phyloP scores from a whole-genome alignment of 1,140 invertebrate species.

The Panonychus citri region DNA sequence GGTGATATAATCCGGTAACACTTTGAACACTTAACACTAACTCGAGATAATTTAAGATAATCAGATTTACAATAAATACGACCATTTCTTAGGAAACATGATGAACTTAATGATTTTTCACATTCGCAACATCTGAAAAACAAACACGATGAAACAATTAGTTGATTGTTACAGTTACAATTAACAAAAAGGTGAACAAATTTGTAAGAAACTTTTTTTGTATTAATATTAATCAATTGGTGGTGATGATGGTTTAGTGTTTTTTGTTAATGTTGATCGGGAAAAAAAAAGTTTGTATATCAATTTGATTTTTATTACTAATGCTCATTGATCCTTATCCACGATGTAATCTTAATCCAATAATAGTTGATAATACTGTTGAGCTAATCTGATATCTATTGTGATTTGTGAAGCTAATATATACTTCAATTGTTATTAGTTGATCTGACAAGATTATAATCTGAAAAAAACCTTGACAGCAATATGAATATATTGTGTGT shows the following conservation, averaged over 20 bases:
- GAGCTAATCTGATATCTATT: no score
- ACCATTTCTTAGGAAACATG: conserved; percentile 10
- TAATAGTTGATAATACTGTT: no score
- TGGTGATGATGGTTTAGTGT: neutral
- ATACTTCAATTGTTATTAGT: no score
- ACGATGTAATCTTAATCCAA: no score
- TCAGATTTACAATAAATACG: conserved; percentile 10
- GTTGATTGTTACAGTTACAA: neutral
- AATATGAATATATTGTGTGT: no score
- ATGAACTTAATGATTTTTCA: conserved; percentile 5
- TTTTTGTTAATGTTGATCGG: neutral
- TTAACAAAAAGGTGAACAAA: neutral
- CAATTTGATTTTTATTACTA: neutral
- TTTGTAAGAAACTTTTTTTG: no score
- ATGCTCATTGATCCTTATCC: neutral
- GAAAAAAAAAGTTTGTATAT: neutral
- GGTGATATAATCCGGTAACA: conserved; percentile 72
- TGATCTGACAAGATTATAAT: no score
- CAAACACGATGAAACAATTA: neutral
- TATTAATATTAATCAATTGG: no score
- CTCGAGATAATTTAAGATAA: conserved; percentile 6
- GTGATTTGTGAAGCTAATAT: no score
- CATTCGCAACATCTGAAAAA: conserved; percentile 8
- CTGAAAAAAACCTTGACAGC: no score
- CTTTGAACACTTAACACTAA: conserved; percentile 59